Conservation (phyloP, 2,113 vertebrate genomes). For the Labeo catla region DNA sequence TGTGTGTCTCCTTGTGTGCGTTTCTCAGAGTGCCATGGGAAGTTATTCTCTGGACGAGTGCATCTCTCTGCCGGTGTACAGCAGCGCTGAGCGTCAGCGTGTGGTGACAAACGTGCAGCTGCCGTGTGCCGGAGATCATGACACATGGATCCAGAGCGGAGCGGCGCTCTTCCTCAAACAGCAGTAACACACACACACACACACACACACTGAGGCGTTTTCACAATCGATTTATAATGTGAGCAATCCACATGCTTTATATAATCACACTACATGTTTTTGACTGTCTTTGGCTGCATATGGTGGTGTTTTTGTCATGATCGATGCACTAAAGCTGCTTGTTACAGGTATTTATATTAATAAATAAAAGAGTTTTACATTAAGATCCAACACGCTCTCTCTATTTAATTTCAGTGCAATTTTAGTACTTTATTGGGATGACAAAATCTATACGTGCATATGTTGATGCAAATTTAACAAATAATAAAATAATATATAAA, state of each 20-base stretch:
- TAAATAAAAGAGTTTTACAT: neutral
- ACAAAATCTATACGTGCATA: neutral
- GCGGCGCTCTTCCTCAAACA: constrained; percentile 93
- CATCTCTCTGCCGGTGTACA: constrained; percentile 90
- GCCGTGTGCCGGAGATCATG: constrained; percentile 85
- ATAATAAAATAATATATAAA: too few relatives aligned
- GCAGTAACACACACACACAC: constrained; percentile 69
- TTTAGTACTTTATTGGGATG: neutral
- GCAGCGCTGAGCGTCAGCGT: constrained; percentile 84
- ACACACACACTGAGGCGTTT: neutral
- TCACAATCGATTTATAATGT: too few relatives aligned
- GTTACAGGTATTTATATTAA: neutral
- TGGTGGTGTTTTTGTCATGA: neutral
- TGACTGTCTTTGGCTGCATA: neutral
- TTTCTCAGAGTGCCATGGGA: constrained; percentile 75
- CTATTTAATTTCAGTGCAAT: neutral
- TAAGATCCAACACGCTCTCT: neutral
- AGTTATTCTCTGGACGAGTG: constrained; percentile 83
- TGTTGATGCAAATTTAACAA: too few relatives aligned
- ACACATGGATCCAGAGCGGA: constrained; percentile 93
- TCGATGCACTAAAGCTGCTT: neutral
- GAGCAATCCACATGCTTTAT: neutral
- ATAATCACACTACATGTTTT: neutral
- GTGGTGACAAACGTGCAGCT: constrained; percentile 90
- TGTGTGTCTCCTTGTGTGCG: constrained; percentile 41